A percentile compares a stretch with the other conserved stretches of the same genome.
These are phyloP conservation scores for Hippocampus kuda DNA, from an alignment of 2,797 vertebrate genomes.

Conservation along the genomic window DNA sequence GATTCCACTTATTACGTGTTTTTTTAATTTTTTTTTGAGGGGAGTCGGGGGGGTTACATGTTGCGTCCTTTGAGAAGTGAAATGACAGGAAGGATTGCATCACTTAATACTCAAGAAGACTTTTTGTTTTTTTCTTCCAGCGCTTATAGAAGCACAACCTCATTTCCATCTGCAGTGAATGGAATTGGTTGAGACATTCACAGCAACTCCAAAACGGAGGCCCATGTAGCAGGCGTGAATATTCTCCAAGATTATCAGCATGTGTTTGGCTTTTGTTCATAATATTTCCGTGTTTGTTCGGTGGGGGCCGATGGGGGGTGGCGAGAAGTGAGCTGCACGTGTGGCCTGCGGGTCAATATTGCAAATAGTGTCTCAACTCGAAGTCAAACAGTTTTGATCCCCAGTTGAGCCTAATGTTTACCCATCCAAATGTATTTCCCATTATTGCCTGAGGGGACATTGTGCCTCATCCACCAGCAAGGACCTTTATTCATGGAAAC, in stretches of 20 bases:
- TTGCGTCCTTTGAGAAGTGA: conserved; percentile 47
- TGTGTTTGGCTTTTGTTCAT: conserved; percentile 1
- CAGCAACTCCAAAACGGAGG: not conserved
- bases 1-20: conserved; percentile 20
- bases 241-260: not conserved
- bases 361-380: conserved; percentile 42
- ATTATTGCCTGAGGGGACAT: conserved; percentile 36
- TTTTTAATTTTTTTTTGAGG: conserved; percentile 2
- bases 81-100: conserved; percentile 51
- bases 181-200: not conserved
- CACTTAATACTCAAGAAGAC: conserved; percentile 23
- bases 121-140: not conserved
- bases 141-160: not conserved
- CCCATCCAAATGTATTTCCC: conserved; percentile 49
- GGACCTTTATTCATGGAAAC: not conserved
- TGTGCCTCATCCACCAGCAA: conserved; percentile 11
- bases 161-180: conserved; percentile 3
- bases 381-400: conserved; percentile 55
- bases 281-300: not conserved
- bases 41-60: conserved; percentile 4
- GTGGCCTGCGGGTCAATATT: conserved; percentile 44
- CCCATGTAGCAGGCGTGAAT: not conserved
- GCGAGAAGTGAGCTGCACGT: conserved; percentile 29
- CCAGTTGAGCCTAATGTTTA: conserved; percentile 52
- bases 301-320: not conserved